phyloP scores from a whole-genome alignment of 2,113 vertebrate genomes.

The Lynx canadensis region DNA sequence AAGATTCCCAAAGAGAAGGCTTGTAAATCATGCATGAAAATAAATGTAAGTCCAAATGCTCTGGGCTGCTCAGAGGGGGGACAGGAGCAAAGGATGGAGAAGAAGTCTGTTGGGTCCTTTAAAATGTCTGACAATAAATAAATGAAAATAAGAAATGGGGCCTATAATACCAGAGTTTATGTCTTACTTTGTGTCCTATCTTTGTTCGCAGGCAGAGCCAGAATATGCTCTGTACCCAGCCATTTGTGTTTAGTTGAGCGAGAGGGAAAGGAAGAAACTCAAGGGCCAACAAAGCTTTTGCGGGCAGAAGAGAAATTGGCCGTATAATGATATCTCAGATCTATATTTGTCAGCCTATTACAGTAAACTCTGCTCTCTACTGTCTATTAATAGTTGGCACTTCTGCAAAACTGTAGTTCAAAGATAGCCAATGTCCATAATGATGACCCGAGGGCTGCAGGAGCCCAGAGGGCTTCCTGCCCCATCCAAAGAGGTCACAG shows the following conservation, averaged over 20 bases:
- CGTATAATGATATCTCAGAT: slow-evolving; percentile 68
- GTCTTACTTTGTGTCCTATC: background rate
- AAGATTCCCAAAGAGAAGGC: slow-evolving; percentile 16
- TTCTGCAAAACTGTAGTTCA: slow-evolving; percentile 56
- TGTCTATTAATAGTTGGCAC: slow-evolving; percentile 78
- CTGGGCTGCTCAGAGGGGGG: background rate
- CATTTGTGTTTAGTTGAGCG: background rate
- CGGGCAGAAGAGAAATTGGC: slow-evolving; percentile 62
- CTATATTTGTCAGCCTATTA: slow-evolving; percentile 77
- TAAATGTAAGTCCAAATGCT: background rate
- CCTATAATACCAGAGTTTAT: background rate
- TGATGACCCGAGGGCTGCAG: background rate
- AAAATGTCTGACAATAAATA: slow-evolving; percentile 25
- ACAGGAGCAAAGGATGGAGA: background rate
- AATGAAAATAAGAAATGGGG: background rate
- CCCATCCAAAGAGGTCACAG: background rate
- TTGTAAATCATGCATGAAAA: slow-evolving; percentile 48
- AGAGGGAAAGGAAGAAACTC: background rate
- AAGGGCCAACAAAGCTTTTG: slow-evolving; percentile 65
- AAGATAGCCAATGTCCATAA: slow-evolving; percentile 55
- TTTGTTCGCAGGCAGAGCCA: background rate
- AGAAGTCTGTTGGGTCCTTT: background rate
- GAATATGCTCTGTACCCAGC: background rate
- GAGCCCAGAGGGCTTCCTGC: slow-evolving; percentile 38
- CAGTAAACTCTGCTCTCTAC: slow-evolving; percentile 73